These are phyloP conservation scores for Corydoras maculifer DNA, from an alignment of 2,113 vertebrate species.

Conservation along the genomic window DNA sequence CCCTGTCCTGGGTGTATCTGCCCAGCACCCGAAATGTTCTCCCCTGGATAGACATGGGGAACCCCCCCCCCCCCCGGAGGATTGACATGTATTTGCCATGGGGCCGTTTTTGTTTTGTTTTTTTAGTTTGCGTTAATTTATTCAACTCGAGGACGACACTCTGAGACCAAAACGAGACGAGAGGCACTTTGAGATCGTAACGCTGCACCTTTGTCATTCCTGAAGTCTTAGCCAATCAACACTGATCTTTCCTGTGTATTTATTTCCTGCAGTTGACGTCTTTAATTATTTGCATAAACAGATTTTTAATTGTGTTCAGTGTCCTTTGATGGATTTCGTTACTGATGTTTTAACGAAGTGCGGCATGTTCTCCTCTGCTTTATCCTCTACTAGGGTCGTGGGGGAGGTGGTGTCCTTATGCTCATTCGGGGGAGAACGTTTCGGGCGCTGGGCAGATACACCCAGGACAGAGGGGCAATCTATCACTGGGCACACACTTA, in stretches of 20 bases:
- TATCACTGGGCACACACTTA: too few species aligned
- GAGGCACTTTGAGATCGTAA: constrained; percentile 65
- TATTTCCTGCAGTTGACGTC: constrained; percentile 5
- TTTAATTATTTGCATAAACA: not conserved
- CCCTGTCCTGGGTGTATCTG: too few species aligned
- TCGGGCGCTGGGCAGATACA: too few species aligned
- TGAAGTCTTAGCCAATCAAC: not conserved
- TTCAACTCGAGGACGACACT: constrained; percentile 53
- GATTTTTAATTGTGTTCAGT: not conserved
- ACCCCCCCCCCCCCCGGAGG: too few species aligned
- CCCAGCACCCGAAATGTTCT: too few species aligned
- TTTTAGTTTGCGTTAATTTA: constrained; percentile 36
- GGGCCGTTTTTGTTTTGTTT: constrained; percentile 11
- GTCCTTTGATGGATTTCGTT: not conserved
- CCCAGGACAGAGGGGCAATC: too few species aligned
- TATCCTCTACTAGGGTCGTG: too few species aligned
- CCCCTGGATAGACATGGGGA: too few species aligned
- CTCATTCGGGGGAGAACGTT: too few species aligned
- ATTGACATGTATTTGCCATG: not conserved
- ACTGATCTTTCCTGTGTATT: constrained; percentile 43
- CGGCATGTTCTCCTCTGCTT: too few species aligned
- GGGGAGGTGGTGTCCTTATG: too few species aligned
- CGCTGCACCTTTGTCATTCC: constrained; percentile 42
- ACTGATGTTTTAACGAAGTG: too few species aligned
- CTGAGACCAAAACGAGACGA: constrained; percentile 58